phyloP scores from a whole-genome alignment of 2,113 vertebrate genomes.

The Rhabdomys dilectus region DNA sequence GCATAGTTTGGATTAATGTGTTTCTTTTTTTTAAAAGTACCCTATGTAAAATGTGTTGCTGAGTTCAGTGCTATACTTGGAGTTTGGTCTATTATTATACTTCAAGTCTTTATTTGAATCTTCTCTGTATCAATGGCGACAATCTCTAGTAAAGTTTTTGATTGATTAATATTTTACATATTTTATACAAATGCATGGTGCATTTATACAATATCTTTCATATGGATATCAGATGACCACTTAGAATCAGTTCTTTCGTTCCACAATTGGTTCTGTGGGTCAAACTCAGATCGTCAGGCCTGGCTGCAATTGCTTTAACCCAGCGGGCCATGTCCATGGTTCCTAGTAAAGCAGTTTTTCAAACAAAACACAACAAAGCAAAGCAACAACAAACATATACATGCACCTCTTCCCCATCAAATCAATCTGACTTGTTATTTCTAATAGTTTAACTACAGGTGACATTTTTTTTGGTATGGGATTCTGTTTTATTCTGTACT shows the following conservation, averaged over 20 bases:
- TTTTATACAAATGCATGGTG: background rate
- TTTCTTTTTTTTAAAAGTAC: background rate
- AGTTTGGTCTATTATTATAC: background rate
- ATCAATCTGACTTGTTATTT: background rate
- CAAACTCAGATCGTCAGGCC: background rate
- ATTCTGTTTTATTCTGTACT: background rate
- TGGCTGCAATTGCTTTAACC: background rate
- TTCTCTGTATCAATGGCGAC: background rate
- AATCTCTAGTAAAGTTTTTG: background rate
- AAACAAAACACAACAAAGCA: background rate
- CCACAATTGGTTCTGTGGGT: background rate
- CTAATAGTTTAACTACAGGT: background rate
- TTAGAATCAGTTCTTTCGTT: background rate
- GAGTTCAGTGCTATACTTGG: background rate
- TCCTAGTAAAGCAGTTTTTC: background rate
- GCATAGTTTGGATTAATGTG: background rate
- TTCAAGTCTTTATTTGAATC: background rate
- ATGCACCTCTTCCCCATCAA: background rate
- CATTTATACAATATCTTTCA: background rate
- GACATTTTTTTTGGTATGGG: background rate
- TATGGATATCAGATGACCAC: background rate
- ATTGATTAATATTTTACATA: background rate
- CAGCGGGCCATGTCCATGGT: background rate
- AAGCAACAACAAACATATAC: background rate
- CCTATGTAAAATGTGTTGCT: background rate